These are phyloP conservation scores for Thripadectes ignobilis DNA, from an alignment of 2,797 vertebrate species.

Conservation along the genomic window DNA sequence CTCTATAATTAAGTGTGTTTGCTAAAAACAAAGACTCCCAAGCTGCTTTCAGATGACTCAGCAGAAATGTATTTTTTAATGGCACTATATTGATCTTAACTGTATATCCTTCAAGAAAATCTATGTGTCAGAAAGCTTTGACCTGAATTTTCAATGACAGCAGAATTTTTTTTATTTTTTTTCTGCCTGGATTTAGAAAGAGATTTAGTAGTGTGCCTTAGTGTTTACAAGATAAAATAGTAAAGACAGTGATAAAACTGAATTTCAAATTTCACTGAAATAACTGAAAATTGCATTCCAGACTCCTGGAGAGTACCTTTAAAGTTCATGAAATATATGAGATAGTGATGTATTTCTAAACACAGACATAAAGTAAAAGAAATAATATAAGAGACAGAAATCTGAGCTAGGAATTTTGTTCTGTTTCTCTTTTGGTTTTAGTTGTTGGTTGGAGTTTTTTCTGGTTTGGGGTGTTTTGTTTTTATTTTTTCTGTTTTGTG, in stretches of 20 bases:
- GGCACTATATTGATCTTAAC: slow-evolving; percentile 24
- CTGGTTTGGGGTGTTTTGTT: background rate
- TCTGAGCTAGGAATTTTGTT: background rate
- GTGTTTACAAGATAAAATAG: background rate
- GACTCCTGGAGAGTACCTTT: background rate
- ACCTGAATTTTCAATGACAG: slow-evolving; percentile 26
- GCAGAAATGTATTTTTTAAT: slow-evolving; percentile 31
- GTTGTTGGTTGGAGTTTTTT: background rate
- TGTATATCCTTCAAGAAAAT: slow-evolving; percentile 31
- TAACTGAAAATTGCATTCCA: background rate
- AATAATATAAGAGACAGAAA: background rate
- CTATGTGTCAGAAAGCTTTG: background rate
- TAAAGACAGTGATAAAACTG: background rate
- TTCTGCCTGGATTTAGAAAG: background rate
- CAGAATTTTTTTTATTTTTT: background rate
- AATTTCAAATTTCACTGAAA: background rate
- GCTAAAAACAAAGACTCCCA: slow-evolving; percentile 21
- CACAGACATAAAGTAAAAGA: background rate
- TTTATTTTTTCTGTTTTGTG: background rate
- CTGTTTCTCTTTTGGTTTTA: background rate
- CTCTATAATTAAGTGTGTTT: slow-evolving; percentile 37
- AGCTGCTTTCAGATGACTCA: slow-evolving; percentile 22
- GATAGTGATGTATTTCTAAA: background rate
- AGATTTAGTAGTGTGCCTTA: background rate
- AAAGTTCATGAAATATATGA: background rate